Conservation (phyloP, 1,140 invertebrate species). For the Galendromus occidentalis region DNA sequence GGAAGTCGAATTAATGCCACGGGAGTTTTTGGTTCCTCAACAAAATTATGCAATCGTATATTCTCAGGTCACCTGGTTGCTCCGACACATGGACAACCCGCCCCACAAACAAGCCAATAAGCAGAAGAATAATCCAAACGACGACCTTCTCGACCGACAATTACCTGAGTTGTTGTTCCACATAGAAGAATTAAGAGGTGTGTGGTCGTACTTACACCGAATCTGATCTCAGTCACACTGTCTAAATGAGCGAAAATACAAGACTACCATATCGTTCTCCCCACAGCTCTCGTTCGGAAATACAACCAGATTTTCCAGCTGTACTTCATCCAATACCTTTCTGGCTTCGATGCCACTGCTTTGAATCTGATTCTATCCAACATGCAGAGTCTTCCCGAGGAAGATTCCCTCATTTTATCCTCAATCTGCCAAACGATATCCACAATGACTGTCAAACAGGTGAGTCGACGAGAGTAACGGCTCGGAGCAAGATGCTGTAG, state of each 20-base stretch:
- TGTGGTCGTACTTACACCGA: background rate
- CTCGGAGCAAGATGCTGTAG: background rate
- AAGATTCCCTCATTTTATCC: conserved; percentile 80
- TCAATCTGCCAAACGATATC: conserved; percentile 77
- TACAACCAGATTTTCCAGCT: conserved; percentile 91
- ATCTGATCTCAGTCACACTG: background rate
- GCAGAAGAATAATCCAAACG: conserved; percentile 45
- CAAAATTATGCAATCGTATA: background rate
- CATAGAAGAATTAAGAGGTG: conserved; percentile 76
- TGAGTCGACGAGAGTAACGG: conserved; percentile 20
- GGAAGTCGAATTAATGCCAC: too few relatives aligned
- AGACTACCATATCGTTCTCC: background rate
- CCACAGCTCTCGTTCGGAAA: conserved; percentile 59
- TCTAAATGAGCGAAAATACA: background rate
- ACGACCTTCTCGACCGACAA: conserved; percentile 78
- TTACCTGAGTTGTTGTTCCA: conserved; percentile 92
- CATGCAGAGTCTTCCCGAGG: conserved; percentile 42
- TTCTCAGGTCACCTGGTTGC: conserved; percentile 75
- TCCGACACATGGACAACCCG: conserved; percentile 87
- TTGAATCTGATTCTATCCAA: conserved; percentile 58
- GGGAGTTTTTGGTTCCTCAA: too few relatives aligned
- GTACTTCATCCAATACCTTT: conserved; percentile 92
- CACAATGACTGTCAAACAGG: conserved; percentile 69
- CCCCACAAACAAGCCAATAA: conserved; percentile 55
- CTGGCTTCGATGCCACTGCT: conserved; percentile 80